These are phyloP conservation scores for Gopherus flavomarginatus DNA, from an alignment of 2,113 vertebrate species.

Conservation along the genomic window DNA sequence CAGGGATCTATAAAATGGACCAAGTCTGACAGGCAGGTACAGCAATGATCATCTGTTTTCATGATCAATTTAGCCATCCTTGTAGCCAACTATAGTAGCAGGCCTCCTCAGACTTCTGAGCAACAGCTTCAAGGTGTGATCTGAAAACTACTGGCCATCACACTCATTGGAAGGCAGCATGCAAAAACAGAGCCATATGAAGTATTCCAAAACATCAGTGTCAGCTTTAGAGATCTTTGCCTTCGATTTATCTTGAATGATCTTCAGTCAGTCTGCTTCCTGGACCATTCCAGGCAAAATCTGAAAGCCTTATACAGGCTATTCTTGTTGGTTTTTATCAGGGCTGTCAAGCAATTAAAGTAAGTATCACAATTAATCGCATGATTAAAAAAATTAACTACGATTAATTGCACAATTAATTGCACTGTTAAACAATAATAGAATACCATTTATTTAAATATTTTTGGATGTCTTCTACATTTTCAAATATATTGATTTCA, in stretches of 20 bases:
- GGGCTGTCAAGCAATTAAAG: too few species aligned
- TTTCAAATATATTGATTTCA: too few species aligned
- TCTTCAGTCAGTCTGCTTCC: fast-evolving
- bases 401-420: too few species aligned
- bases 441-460: too few species aligned
- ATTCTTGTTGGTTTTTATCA: neutral
- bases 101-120: neutral
- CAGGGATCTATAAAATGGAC: neutral
- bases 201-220: neutral
- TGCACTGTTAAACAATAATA: too few species aligned
- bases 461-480: too few species aligned
- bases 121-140: neutral
- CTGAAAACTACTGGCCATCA: neutral
- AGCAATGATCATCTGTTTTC: neutral
- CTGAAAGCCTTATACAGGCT: neutral
- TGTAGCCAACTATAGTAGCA: neutral
- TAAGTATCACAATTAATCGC: too few species aligned
- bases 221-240: neutral
- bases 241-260: neutral
- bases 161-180: neutral
- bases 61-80: neutral
- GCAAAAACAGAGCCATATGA: neutral
- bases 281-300: neutral
- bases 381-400: too few species aligned
- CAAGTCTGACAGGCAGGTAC: fast-evolving